phyloP scores from a whole-genome alignment of 1,140 invertebrate species.

The Eriocheir sinensis region DNA sequence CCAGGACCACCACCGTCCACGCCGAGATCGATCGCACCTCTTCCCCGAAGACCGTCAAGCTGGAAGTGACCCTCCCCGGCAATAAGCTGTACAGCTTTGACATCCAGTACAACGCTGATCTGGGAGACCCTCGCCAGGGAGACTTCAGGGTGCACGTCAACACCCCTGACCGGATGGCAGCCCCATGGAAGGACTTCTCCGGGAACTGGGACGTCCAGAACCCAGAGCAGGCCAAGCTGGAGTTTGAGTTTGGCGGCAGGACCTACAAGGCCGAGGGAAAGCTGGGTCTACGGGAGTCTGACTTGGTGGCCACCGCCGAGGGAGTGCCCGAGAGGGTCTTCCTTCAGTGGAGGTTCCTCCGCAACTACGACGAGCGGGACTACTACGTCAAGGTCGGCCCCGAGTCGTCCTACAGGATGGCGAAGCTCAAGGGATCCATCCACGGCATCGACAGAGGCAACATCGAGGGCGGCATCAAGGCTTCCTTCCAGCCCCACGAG shows the following conservation, averaged over 20 bases:
- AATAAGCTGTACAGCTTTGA: constrained; percentile 62
- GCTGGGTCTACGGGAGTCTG: constrained; percentile 51
- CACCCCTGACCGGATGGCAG: constrained; percentile 32
- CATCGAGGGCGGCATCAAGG: constrained; percentile 68
- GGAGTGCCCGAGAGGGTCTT: constrained; percentile 18
- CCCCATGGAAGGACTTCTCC: constrained; percentile 73
- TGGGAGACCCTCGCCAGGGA: constrained; percentile 6
- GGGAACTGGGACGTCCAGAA: constrained; percentile 70
- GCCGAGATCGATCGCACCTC: constrained; percentile 58
- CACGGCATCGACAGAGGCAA: constrained; percentile 53
- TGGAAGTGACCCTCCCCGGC: constrained; percentile 56
- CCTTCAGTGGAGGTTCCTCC: constrained; percentile 63
- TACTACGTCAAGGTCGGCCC: constrained; percentile 72
- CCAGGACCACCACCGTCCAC: constrained; percentile 42
- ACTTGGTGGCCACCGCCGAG: constrained; percentile 35
- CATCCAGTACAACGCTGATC: constrained; percentile 53
- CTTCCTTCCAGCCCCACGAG: constrained; percentile 50
- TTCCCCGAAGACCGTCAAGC: constrained; percentile 59
- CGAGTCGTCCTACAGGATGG: constrained; percentile 64
- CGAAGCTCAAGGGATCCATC: constrained; percentile 69
- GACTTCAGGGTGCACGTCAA: constrained; percentile 66
- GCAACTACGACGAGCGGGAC: constrained; percentile 40
- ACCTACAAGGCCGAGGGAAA: constrained; percentile 65
- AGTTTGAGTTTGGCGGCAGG: constrained; percentile 32
- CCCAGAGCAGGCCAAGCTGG: constrained; percentile 14